Evolutionary conservation across 1,140 invertebrate genomes (phyloP).

Genomic region (Aphaenogaster ashmeadi): DNA sequence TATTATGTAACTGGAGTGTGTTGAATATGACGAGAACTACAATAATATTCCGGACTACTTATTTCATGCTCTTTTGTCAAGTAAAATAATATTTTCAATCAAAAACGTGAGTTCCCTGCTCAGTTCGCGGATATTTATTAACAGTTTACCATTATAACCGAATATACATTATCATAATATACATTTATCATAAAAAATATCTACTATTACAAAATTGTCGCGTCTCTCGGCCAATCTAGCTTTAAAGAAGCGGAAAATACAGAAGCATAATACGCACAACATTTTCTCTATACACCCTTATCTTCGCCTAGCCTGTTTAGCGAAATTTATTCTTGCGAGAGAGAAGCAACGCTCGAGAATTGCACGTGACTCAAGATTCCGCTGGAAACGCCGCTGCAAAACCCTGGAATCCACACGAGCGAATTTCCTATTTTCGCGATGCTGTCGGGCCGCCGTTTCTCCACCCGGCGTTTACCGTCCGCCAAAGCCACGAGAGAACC

Average conservation of each 20-base stretch:
- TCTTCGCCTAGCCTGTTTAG: conserved; percentile 9
- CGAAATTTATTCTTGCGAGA: conserved; percentile 39
- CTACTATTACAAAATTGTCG: neutral
- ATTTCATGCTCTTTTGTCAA: neutral
- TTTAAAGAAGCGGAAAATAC: conserved; percentile 4
- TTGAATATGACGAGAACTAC: neutral
- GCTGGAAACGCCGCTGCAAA: conserved; percentile 1
- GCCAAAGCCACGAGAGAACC: conserved; percentile 39
- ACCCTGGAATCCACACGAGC: conserved; percentile 36
- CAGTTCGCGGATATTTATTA: neutral
- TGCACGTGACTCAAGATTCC: conserved; percentile 37
- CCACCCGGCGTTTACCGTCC: conserved; percentile 34
- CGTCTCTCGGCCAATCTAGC: neutral
- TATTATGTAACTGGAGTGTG: neutral
- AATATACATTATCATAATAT: neutral
- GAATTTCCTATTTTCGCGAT: conserved; percentile 44
- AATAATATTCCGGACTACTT: neutral
- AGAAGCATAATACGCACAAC: neutral
- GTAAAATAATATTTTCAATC: neutral
- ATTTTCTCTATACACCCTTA: neutral
- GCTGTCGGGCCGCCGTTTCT: conserved; percentile 20
- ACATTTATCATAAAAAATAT: neutral
- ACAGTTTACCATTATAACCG: neutral
- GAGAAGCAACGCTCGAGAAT: conserved; percentile 21
- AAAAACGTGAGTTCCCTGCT: neutral